Conservation (phyloP, 2,797 vertebrate genomes). For the Anguilla marmorata region DNA sequence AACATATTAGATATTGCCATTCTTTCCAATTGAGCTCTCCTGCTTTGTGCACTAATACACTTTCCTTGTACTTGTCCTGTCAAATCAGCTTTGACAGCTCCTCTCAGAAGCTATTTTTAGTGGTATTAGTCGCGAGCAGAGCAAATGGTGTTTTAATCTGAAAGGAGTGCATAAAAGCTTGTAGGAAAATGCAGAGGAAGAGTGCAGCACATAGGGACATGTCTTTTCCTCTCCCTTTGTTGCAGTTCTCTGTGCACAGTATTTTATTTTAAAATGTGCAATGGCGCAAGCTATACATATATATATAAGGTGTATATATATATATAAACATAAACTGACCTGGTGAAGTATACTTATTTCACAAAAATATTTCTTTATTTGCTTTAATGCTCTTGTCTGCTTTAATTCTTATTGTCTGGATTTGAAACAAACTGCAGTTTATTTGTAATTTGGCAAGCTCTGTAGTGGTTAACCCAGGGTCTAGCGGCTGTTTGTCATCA, state of each 20-base stretch:
- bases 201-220: neutral
- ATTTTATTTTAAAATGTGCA: neutral
- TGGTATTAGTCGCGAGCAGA: conserved; percentile 30
- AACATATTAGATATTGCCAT: conserved; percentile 57
- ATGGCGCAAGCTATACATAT: neutral
- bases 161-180: conserved; percentile 12
- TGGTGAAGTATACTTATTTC: neutral
- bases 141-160: conserved; percentile 23
- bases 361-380: neutral
- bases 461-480: conserved; percentile 15
- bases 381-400: neutral
- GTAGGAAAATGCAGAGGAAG: neutral
- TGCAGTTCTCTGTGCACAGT: neutral
- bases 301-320: neutral
- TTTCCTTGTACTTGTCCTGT: conserved; percentile 70
- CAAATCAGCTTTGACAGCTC: conserved; percentile 66
- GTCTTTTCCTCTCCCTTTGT: neutral
- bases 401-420: neutral
- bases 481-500: neutral
- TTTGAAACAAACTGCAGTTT: neutral
- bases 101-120: conserved; percentile 60
- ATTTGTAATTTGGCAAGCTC: neutral
- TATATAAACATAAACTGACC: neutral
- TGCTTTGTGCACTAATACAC: conserved; percentile 64
- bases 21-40: conserved; percentile 57